These are phyloP conservation scores for Dipodomys ordii DNA, from an alignment of 2,113 vertebrate genomes.

Conservation along the genomic window DNA sequence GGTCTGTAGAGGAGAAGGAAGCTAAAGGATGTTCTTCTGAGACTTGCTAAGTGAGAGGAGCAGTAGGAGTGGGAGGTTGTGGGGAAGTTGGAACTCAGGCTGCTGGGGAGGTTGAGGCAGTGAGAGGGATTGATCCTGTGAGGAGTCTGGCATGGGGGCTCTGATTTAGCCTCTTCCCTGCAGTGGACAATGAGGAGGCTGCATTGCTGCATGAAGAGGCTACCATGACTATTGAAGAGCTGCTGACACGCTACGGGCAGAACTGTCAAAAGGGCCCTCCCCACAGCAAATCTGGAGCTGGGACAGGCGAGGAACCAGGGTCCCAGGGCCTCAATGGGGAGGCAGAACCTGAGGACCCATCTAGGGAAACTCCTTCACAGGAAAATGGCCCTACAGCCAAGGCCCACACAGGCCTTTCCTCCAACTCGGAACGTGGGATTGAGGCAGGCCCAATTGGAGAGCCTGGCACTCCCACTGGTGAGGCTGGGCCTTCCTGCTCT, in stretches of 20 bases:
- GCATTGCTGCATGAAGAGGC: slow-evolving; percentile 97
- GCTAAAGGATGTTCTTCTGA: slow-evolving; percentile 21
- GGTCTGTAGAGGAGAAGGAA: slow-evolving; percentile 17
- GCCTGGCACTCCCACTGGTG: slow-evolving; percentile 90
- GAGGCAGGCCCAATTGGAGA: slow-evolving; percentile 88
- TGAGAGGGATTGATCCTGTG: background rate
- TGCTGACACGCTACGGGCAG: slow-evolving; percentile 96
- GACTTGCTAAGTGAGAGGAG: slow-evolving; percentile 22
- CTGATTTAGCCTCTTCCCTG: slow-evolving; percentile 69
- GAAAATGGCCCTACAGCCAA: slow-evolving; percentile 87
- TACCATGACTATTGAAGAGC: slow-evolving; percentile 99
- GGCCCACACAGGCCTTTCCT: slow-evolving; percentile 85
- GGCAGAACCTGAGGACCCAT: slow-evolving; percentile 86
- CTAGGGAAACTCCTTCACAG: slow-evolving; percentile 83
- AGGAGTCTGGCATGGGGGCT: slow-evolving; percentile 60
- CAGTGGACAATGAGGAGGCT: slow-evolving; percentile 98
- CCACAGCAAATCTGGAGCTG: slow-evolving; percentile 79
- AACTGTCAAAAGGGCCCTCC: slow-evolving; percentile 91
- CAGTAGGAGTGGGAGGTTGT: background rate
- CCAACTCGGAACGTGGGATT: slow-evolving; percentile 86
- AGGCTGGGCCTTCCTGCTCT: slow-evolving; percentile 97
- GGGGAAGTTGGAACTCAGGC: background rate
- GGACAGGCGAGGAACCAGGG: slow-evolving; percentile 87
- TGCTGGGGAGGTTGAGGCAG: background rate
- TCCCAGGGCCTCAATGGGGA: slow-evolving; percentile 92